Base-by-base conservation (phyloP, 2,797 vertebrate species). In the Zalophus californianus region DNA sequence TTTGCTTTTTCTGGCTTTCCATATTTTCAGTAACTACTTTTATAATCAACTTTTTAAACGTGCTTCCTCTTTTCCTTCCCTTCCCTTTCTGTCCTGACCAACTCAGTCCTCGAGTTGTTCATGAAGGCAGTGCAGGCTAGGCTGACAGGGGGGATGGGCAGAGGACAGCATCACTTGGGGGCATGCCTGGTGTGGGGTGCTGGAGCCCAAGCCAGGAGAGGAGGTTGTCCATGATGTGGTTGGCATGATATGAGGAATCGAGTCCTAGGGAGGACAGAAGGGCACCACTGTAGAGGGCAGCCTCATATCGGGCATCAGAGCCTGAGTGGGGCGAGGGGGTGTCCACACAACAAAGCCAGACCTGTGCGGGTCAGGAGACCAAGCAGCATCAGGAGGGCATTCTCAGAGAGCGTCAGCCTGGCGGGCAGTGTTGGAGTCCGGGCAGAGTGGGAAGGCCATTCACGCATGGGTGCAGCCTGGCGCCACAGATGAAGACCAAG, bases 321-420 rank as follows among this genome's bases (percentile, higher is more conserved):
- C 27, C 29, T 2, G 3, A 56, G 44, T 7, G 1, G 58, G 18
- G 9, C 32, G 16, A 60, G 21, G 58, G 4, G 8, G 4, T 58
- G 27, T 35, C 18, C 41, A 38, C 8, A 25, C 10, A 5, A 32
- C 0, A 2, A 18, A 25, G 1, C 15, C 27, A 50, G 58, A 32
- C 27, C n/a, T 5, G 5, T 38, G 52, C 10, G 3, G 32, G 48
- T 48, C 8, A 64, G n/a, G 23, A 83, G 20, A 60, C 7, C 20
- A n/a, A 52, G 11, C 14, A 44, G 13, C 18, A 12, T 48, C 13
- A 44, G 48, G 41, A 87, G 10, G 54, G 20, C 23, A 4, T 21
- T 54, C 29, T 52, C 5, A 62, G 21, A 18, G 23, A 62, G 20
- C 2, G 5, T 15, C 20, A 48, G 50, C 38, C 54, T 38, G 25